A percentile compares a stretch with the other conserved stretches of the same genome.
Evolutionary conservation across 2,888 invertebrate species (phyloP).

Genomic region (Carpatolechia fugitivella): DNA sequence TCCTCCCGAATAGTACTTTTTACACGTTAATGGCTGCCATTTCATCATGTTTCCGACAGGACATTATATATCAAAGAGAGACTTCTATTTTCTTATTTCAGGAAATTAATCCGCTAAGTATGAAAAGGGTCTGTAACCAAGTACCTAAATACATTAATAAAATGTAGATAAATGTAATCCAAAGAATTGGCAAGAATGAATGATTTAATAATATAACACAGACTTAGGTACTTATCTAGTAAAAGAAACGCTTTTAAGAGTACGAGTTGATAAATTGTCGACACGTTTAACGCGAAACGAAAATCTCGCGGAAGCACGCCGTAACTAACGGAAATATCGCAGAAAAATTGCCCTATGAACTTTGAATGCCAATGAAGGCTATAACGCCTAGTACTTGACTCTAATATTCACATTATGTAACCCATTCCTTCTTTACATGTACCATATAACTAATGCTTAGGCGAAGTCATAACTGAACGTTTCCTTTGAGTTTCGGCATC

Average conservation of each 20-base stretch:
- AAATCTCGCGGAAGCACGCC: constrained; percentile 8
- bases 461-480: no score
- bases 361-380: constrained; percentile 10
- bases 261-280: neutral
- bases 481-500: no score
- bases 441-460: no score
- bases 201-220: no score
- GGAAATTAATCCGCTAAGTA: neutral
- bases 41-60: constrained; percentile 9
- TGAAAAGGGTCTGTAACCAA: neutral
- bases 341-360: constrained; percentile 16
- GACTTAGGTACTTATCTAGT: no score
- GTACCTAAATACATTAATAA: no score
- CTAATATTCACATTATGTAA: constrained; percentile 8
- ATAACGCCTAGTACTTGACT: constrained; percentile 3
- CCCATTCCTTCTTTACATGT: neutral
- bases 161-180: no score
- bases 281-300: constrained; percentile 10
- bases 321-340: constrained; percentile 12
- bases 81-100: neutral
- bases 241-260: neutral
- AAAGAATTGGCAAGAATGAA: no score
- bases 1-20: constrained; percentile 37
- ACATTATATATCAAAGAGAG: neutral
- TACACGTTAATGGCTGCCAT: constrained; percentile 26